A percentile compares a stretch with the other conserved stretches of the same genome.
Conservation (phyloP, 2,888 invertebrate species). For the Ligdia adustata region DNA sequence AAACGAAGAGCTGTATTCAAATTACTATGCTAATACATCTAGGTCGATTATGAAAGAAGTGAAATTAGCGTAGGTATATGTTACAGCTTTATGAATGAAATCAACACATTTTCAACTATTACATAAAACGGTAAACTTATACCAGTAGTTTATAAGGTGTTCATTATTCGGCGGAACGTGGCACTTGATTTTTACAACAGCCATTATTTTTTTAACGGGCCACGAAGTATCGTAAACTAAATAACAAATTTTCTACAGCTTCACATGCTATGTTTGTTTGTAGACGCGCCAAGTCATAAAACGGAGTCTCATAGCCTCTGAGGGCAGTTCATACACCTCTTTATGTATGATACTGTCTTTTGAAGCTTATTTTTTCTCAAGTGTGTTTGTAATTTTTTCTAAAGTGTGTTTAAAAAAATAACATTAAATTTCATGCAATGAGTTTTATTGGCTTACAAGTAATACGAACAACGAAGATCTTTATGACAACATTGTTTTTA, state of each 20-base stretch:
- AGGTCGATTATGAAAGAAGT: conserved; percentile 20
- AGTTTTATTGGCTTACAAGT: too few relatives aligned
- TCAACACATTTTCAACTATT: too few relatives aligned
- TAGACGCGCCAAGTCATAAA: conserved; percentile 26
- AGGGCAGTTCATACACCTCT: conserved; percentile 29
- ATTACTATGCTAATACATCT: conserved; percentile 25
- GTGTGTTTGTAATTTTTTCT: too few relatives aligned
- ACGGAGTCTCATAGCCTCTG: conserved; percentile 18
- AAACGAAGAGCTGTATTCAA: conserved; percentile 5
- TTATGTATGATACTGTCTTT: conserved; percentile 28
- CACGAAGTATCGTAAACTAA: conserved; percentile 15
- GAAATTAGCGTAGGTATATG: neutral
- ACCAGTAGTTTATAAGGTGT: conserved; percentile 1
- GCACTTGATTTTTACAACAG: conserved; percentile 13
- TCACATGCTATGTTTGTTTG: conserved; percentile 3
- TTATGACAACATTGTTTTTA: too few relatives aligned
- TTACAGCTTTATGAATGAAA: neutral
- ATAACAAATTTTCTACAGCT: conserved; percentile 18
- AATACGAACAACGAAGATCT: too few relatives aligned
- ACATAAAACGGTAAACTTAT: too few relatives aligned
- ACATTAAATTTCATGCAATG: too few relatives aligned
- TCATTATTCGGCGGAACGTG: conserved; percentile 7
- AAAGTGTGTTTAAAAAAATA: too few relatives aligned
- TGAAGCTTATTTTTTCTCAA: conserved; percentile 29
- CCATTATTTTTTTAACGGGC: conserved; percentile 10